Percentiles rank a stretch among this genome's conserved stretches.
Evolutionary conservation across 2,113 vertebrate genomes (phyloP).

Genomic region (Verasper variegatus): DNA sequence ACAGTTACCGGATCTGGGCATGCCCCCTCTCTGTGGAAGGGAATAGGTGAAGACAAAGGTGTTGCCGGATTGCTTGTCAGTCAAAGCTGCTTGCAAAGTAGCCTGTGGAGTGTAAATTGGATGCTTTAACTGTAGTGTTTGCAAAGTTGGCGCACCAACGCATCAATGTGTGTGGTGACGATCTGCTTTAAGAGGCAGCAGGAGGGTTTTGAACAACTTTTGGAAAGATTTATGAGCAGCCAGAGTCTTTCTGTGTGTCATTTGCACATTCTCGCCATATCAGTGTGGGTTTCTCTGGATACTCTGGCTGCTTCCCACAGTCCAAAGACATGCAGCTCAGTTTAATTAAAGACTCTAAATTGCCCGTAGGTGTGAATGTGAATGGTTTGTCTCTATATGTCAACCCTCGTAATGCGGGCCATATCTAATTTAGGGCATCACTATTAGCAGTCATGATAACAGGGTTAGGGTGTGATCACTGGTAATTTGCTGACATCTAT

Average conservation of each 20-base stretch:
- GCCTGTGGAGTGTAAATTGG: slow-evolving; percentile 20
- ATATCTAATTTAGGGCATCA: not conserved
- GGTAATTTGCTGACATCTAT: not conserved
- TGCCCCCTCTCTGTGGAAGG: slow-evolving; percentile 32
- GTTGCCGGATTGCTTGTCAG: slow-evolving; percentile 49
- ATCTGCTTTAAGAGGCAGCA: slow-evolving; percentile 4
- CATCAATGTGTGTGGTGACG: not conserved
- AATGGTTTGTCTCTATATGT: not conserved
- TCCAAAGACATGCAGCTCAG: not conserved
- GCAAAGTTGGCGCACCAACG: slow-evolving; percentile 24
- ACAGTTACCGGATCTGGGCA: slow-evolving; percentile 62
- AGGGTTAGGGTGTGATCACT: not conserved
- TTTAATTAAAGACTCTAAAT: not conserved
- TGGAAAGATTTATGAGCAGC: not conserved
- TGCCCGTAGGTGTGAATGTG: not conserved
- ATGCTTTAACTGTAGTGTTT: slow-evolving; percentile 25
- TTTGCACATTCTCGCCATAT: too few species aligned
- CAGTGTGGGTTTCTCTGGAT: too few species aligned
- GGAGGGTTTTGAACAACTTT: not conserved
- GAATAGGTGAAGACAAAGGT: slow-evolving; percentile 50
- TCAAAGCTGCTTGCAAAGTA: slow-evolving; percentile 51
- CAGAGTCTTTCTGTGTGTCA: too few species aligned
- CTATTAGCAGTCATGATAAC: not conserved
- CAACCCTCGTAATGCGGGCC: not conserved
- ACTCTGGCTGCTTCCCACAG: too few species aligned